phyloP scores from a whole-genome alignment of 2,888 invertebrate species.

The Drosophila suboccidentalis region DNA sequence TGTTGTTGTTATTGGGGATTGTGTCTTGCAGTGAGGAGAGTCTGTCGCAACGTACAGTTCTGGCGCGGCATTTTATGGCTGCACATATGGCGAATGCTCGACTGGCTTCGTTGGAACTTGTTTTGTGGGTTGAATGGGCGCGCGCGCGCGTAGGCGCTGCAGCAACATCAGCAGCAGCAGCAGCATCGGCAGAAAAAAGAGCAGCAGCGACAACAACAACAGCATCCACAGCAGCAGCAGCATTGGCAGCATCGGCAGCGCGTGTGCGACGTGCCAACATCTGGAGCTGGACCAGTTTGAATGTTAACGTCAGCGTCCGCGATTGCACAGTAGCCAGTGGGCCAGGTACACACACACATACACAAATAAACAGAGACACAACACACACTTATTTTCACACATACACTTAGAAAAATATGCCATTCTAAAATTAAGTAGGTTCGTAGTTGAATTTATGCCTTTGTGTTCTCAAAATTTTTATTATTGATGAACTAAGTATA shows the following conservation, averaged over 20 bases:
- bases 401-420: too few species aligned
- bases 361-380: conserved; percentile 12
- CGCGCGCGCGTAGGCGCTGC: conserved; percentile 75
- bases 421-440: too few species aligned
- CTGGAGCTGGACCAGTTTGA: conserved; percentile 76
- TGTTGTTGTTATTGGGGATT: conserved; percentile 1
- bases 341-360: conserved; percentile 46
- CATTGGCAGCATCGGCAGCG: conserved; percentile 39
- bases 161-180: conserved; percentile 17
- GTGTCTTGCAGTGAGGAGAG: conserved; percentile 38
- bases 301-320: conserved; percentile 40
- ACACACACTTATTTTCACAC: background rate
- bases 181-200: conserved; percentile 24
- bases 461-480: too few species aligned
- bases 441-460: too few species aligned
- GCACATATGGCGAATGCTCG: conserved; percentile 68
- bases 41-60: conserved; percentile 67
- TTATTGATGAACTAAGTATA: too few species aligned
- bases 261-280: conserved; percentile 78
- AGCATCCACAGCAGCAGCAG: conserved; percentile 5
- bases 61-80: conserved; percentile 68
- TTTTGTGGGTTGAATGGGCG: conserved; percentile 74
- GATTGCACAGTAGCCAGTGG: conserved; percentile 66
- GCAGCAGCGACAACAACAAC: conserved; percentile 34
- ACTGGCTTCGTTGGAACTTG: conserved; percentile 66